A percentile compares a stretch with the other conserved stretches of the same genome.
Conservation (phyloP, 2,888 invertebrate species). For the Rhagonycha fulva region DNA sequence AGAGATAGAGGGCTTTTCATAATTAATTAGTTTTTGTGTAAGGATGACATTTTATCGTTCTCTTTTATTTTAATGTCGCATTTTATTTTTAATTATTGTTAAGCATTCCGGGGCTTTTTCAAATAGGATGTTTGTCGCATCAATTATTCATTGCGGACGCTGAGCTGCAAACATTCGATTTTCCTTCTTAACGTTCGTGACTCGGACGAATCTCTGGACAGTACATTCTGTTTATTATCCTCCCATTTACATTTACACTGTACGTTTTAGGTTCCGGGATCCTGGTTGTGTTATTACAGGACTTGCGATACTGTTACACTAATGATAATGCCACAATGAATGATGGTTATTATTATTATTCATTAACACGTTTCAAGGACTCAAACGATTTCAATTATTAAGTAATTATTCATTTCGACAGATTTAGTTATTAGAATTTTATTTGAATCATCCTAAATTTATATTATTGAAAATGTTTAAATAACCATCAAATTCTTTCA, state of each 20-base stretch:
- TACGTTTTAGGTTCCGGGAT: neutral
- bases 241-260: constrained; percentile 21
- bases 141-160: constrained; percentile 3
- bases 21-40: constrained; percentile 5
- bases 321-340: neutral
- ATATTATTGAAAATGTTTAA: too few relatives aligned
- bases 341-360: constrained; percentile 14
- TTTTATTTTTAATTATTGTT: constrained; percentile 14
- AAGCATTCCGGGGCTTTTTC: neutral
- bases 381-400: neutral
- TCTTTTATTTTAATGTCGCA: constrained; percentile 7
- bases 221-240: constrained; percentile 24
- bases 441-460: too few relatives aligned
- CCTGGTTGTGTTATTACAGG: constrained; percentile 5
- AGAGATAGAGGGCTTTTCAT: neutral
- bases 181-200: constrained; percentile 15
- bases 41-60: constrained; percentile 6
- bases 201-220: constrained; percentile 17
- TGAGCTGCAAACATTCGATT: neutral
- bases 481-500: too few relatives aligned
- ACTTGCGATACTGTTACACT: constrained; percentile 10
- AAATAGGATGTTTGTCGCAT: constrained; percentile 6
- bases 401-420: neutral
- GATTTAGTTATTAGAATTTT: neutral
- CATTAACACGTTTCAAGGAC: constrained; percentile 2